A percentile compares a stretch with the other conserved stretches of the same genome.
phyloP scores from a whole-genome alignment of 92 coral and sea anemone species.

The Porites divaricata region DNA sequence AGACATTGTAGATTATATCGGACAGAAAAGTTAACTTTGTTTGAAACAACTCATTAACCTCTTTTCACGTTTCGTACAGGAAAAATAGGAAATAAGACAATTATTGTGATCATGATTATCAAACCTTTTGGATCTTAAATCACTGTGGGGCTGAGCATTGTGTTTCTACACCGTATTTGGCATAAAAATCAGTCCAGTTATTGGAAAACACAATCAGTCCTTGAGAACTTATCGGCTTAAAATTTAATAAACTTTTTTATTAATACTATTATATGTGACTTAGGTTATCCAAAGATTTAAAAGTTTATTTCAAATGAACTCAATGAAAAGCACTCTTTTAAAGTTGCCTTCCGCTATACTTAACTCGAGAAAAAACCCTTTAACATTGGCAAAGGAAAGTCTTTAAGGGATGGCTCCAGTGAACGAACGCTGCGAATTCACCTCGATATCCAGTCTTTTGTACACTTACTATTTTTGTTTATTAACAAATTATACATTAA shows the following conservation, averaged over 20 bases:
- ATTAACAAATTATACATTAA: no score
- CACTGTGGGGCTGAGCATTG: not conserved
- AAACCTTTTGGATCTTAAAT: not conserved
- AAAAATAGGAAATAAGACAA: not conserved
- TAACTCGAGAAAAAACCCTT: no score
- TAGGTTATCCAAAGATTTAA: not conserved
- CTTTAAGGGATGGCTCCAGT: no score
- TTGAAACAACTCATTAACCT: constrained; percentile 1
- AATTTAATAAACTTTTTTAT: not conserved
- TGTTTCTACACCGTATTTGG: not conserved
- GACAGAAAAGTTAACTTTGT: constrained; percentile 14
- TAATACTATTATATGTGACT: not conserved
- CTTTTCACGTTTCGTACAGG: not conserved
- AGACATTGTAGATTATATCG: not conserved
- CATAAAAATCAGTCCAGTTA: not conserved
- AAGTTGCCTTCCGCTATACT: no score
- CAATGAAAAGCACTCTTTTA: no score
- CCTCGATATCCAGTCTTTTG: no score
- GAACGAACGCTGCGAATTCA: no score
- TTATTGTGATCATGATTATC: not conserved
- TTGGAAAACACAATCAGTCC: not conserved
- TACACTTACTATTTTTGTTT: no score
- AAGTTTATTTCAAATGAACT: not conserved
- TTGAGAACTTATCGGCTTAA: not conserved
- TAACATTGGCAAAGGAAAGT: no score